Evolutionary conservation across 2,113 vertebrate species (phyloP).

Genomic region (Dipodomys ordii): DNA sequence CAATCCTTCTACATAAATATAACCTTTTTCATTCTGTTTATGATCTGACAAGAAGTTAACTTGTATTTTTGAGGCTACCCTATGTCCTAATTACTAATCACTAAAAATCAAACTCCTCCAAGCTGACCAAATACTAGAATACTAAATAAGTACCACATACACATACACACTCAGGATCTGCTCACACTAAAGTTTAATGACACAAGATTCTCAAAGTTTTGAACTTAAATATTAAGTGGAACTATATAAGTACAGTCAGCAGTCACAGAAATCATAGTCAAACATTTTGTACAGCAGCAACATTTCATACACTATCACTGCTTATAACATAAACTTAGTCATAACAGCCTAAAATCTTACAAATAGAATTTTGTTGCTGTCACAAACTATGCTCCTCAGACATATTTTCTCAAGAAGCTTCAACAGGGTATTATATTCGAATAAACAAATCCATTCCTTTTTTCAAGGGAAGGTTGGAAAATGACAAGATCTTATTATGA

Average conservation of each 20-base stretch:
- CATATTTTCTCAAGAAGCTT: not conserved
- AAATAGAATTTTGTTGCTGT: not conserved
- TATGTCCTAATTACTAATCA: not conserved
- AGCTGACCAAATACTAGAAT: constrained; percentile 4
- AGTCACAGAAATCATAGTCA: not conserved
- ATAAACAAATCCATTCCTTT: not conserved
- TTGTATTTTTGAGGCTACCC: not conserved
- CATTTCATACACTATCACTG: not conserved
- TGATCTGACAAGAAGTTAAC: not conserved
- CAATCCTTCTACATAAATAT: not conserved
- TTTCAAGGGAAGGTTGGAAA: too few relatives aligned
- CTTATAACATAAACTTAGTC: constrained; percentile 4
- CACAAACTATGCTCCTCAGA: constrained; percentile 1
- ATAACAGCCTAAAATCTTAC: not conserved
- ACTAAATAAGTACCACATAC: constrained; percentile 1
- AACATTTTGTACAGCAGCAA: not conserved
- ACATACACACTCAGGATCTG: not conserved
- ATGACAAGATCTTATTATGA: too few relatives aligned
- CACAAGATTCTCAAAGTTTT: not conserved
- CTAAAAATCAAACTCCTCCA: constrained; percentile 16
- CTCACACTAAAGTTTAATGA: not conserved
- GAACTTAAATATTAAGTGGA: constrained; percentile 17
- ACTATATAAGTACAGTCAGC: not conserved
- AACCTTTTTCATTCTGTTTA: not conserved
- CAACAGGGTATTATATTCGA: not conserved